Conservation (phyloP, 1,140 invertebrate genomes). For the Pteromalus puparum region DNA sequence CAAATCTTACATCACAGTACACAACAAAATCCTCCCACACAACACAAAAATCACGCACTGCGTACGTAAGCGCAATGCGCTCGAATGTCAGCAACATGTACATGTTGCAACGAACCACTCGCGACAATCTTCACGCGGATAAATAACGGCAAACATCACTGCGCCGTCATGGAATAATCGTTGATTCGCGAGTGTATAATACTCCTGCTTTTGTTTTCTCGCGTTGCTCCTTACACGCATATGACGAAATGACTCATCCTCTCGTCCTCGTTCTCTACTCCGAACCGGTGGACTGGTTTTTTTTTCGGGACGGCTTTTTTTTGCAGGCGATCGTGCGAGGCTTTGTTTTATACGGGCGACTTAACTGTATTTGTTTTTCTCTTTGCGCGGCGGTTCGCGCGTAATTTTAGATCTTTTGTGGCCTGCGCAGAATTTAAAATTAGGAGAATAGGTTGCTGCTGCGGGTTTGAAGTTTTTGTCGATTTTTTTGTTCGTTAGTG, state of each 20-base stretch:
- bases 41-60: too few relatives aligned
- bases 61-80: too few relatives aligned
- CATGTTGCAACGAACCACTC: too few relatives aligned
- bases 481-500: background rate
- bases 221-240: background rate
- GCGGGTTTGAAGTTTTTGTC: background rate
- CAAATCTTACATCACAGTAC: too few relatives aligned
- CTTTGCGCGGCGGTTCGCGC: background rate
- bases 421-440: background rate
- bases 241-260: background rate
- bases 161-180: background rate
- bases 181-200: background rate
- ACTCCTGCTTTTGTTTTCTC: conserved; percentile 2
- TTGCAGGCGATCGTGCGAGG: background rate
- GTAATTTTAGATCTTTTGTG: conserved; percentile 4
- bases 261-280: background rate
- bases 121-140: background rate
- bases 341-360: background rate
- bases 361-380: conserved; percentile 2
- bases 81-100: too few relatives aligned
- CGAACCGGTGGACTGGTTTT: background rate
- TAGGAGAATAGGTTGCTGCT: background rate
- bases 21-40: too few relatives aligned
- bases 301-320: background rate
- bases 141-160: background rate